Base-by-base conservation (phyloP, 2,888 invertebrate genomes). In the Trissoscelio sp. region DNA sequence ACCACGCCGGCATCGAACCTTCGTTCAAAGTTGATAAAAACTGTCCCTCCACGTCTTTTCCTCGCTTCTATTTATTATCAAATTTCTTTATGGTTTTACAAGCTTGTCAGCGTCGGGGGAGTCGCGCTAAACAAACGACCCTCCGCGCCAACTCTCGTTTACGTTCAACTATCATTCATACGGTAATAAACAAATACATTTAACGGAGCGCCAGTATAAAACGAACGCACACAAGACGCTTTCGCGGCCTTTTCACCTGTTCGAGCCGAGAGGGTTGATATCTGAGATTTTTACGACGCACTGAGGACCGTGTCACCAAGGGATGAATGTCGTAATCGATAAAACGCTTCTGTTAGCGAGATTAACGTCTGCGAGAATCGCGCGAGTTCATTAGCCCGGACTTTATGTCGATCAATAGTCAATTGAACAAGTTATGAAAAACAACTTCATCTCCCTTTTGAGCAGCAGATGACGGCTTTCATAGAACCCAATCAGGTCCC, bases 1-100 rank as follows among this genome's bases (percentile, higher is more conserved):
- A 39, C 73, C 82, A 42, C 60, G 37, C 48, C 48, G 28, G 12
- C 22, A 55, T 64, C 55, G 37, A 64, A 62, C 20, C 22, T 55
- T 18, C 31, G 62, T 16, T 85, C 79, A 53, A 60, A 48, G 64
- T 82, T 86, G 88, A 88, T 87, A 86, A 87, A 87, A 86, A 86
- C 81, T 64, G 69, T 83, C 77, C 69, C 74, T 78, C 77, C 70
- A 14, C 20, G 18, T 31, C 24, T 51, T 44, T 66, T 18, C n/a
- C 66, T 67, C 67, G 18, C 81, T 85, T 87, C 85, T 88, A 89
- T 91, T 90, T 90, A 90, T 48, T 89, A 89, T 89, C 87, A 89
- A 90, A 90, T 91, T 90, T 90, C 89, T 91, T 90, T 91, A 90
- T 91, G 89, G 88, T 85, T 90, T 91, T 91, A 91, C 89, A 88